Evolutionary conservation across 2,888 invertebrate genomes (phyloP).

Genomic region (Idaea dimidiata): DNA sequence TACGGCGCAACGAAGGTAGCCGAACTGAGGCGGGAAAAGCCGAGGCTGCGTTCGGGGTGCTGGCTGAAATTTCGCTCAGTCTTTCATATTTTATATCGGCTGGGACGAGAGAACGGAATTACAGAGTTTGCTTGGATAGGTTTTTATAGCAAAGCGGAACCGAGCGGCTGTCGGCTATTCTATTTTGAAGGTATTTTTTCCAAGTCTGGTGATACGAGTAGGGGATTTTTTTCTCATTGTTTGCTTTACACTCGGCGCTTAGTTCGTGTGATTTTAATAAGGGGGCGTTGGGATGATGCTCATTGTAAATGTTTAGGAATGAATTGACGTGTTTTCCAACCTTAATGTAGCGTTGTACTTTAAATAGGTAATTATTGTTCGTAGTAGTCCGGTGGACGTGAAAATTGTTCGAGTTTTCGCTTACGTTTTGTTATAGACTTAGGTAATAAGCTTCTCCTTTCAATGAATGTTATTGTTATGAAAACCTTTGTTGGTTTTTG

Average conservation of each 20-base stretch:
- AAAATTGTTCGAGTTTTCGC: slow-evolving; percentile 8
- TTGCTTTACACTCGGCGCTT: slow-evolving; percentile 54
- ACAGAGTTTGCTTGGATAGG: slow-evolving; percentile 75
- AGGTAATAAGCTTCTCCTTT: neutral
- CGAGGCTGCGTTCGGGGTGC: slow-evolving; percentile 55
- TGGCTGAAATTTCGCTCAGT: slow-evolving; percentile 67
- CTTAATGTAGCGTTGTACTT: slow-evolving; percentile 13
- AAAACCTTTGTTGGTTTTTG: neutral
- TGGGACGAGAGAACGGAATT: slow-evolving; percentile 68
- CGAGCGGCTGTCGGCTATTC: slow-evolving; percentile 59
- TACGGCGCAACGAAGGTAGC: slow-evolving; percentile 59
- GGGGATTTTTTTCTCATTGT: slow-evolving; percentile 64
- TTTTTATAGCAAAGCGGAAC: slow-evolving; percentile 70
- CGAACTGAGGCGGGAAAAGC: slow-evolving; percentile 48
- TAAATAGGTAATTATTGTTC: slow-evolving; percentile 22
- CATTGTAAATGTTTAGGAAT: slow-evolving; percentile 36
- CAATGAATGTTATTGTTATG: neutral
- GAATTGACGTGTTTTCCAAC: slow-evolving; percentile 43
- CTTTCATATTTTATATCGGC: slow-evolving; percentile 80
- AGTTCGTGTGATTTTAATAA: slow-evolving; percentile 69
- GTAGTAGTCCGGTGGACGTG: neutral
- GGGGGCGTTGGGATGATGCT: slow-evolving; percentile 42
- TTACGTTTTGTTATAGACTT: neutral
- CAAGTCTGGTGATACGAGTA: slow-evolving; percentile 41
- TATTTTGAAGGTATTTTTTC: slow-evolving; percentile 68